These are phyloP conservation scores for Charaxes varanes DNA, from an alignment of 1,140 invertebrate species.

Conservation along the genomic window DNA sequence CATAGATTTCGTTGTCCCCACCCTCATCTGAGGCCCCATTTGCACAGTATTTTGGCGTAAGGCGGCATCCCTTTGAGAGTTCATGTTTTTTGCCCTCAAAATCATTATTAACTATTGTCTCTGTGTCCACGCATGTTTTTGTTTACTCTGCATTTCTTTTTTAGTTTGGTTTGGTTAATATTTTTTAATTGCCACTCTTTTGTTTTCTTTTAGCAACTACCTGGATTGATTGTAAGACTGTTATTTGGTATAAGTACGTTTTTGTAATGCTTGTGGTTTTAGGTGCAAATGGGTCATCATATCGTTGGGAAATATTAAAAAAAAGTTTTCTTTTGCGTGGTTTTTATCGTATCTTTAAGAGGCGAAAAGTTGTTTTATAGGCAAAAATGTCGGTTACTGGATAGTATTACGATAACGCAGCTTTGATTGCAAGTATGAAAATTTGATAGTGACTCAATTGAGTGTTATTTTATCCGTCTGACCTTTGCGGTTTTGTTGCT, in stretches of 20 bases:
- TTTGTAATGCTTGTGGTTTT: background rate
- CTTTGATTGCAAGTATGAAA: too few relatives aligned
- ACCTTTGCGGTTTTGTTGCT: too few relatives aligned
- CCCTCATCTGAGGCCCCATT: conserved; percentile 64
- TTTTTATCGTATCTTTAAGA: too few relatives aligned
- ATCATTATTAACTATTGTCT: conserved; percentile 37
- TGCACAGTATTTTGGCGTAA: conserved; percentile 54
- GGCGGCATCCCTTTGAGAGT: conserved; percentile 28
- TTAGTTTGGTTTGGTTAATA: too few relatives aligned
- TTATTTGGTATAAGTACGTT: conserved; percentile 14
- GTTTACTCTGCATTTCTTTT: conserved; percentile 44
- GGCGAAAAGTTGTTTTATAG: too few relatives aligned
- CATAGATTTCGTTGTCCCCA: conserved; percentile 44
- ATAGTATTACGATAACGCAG: too few relatives aligned
- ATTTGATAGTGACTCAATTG: too few relatives aligned
- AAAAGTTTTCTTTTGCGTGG: too few relatives aligned
- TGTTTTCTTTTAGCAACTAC: conserved; percentile 29
- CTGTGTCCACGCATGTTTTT: conserved; percentile 72
- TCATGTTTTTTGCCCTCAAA: conserved; percentile 32
- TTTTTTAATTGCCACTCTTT: conserved; percentile 31
- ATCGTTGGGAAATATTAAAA: too few relatives aligned
- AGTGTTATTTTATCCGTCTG: too few relatives aligned
- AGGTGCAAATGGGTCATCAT: too few relatives aligned
- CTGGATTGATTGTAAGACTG: conserved; percentile 25
- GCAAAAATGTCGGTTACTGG: too few relatives aligned